Evolutionary conservation across 2,888 invertebrate species (phyloP).

Genomic region (Cryptosula pallasiana): DNA sequence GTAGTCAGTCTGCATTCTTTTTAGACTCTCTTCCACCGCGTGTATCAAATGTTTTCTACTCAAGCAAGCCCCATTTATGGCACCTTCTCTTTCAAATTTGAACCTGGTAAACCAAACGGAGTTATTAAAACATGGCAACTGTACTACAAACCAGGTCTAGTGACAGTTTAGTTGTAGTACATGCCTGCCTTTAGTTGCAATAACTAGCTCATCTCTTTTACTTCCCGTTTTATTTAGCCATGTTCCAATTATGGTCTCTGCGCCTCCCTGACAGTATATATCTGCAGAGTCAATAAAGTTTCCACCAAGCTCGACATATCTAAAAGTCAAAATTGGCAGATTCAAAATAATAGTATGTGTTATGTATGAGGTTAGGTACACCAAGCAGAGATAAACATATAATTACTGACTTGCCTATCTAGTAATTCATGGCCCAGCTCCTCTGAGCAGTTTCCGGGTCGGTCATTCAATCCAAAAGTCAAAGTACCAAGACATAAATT

Average conservation of each 20-base stretch:
- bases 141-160: no score
- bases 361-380: no score
- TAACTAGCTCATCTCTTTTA: not conserved
- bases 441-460: slow-evolving; percentile 24
- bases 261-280: not conserved
- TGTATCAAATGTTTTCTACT: slow-evolving; percentile 37
- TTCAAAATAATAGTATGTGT: not conserved
- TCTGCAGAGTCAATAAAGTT: slow-evolving; percentile 55
- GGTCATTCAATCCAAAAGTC: slow-evolving; percentile 36
- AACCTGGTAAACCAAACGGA: no score
- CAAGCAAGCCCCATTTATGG: slow-evolving; percentile 33
- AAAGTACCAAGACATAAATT: slow-evolving; percentile 45
- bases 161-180: no score
- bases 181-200: not conserved
- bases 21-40: slow-evolving; percentile 36
- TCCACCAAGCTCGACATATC: not conserved
- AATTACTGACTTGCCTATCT: not conserved
- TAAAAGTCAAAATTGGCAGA: not conserved
- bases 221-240: not conserved
- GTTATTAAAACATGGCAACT: no score
- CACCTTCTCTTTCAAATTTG: no score
- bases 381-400: no score
- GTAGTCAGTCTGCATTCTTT: slow-evolving; percentile 37
- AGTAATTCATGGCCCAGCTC: not conserved
- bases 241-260: not conserved